These are phyloP conservation scores for Halocynthia aurantium DNA, from an alignment of 23 tunicate species.

Conservation along the genomic window DNA sequence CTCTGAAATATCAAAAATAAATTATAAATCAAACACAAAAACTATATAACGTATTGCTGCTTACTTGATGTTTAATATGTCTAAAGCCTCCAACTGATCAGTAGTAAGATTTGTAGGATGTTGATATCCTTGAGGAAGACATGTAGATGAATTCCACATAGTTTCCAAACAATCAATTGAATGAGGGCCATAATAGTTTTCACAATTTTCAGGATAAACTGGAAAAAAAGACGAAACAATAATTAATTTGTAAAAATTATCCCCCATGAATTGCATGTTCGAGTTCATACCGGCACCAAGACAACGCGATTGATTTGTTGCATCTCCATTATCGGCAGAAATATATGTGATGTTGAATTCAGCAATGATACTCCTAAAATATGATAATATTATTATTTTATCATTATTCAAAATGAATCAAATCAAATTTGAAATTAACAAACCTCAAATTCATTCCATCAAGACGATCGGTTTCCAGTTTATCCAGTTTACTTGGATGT, in stretches of 20 bases:
- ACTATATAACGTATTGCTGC: background rate
- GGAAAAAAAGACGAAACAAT: background rate
- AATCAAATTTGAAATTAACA: no score
- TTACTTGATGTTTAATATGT: background rate
- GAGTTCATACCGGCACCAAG: conserved; percentile 28
- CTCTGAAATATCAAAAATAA: no score
- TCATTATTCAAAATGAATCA: no score
- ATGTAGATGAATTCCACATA: conserved; percentile 18
- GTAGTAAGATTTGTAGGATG: conserved; percentile 2
- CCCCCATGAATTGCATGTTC: no score
- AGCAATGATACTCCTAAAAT: conserved; percentile 7
- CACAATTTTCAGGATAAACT: conserved; percentile 11
- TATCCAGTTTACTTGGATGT: conserved; percentile 2
- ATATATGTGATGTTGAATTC: background rate
- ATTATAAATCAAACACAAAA: background rate
- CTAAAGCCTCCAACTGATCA: background rate
- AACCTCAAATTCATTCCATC: no score
- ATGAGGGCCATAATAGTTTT: conserved; percentile 20
- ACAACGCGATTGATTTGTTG: conserved; percentile 9
- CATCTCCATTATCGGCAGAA: conserved; percentile 17
- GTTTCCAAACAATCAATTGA: conserved; percentile 19
- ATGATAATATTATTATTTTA: no score
- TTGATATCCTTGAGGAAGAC: conserved; percentile 9
- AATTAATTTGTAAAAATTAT: background rate
- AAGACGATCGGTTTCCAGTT: no score